Conservation (phyloP, 2,888 invertebrate species). For the Priapulus caudatus region DNA sequence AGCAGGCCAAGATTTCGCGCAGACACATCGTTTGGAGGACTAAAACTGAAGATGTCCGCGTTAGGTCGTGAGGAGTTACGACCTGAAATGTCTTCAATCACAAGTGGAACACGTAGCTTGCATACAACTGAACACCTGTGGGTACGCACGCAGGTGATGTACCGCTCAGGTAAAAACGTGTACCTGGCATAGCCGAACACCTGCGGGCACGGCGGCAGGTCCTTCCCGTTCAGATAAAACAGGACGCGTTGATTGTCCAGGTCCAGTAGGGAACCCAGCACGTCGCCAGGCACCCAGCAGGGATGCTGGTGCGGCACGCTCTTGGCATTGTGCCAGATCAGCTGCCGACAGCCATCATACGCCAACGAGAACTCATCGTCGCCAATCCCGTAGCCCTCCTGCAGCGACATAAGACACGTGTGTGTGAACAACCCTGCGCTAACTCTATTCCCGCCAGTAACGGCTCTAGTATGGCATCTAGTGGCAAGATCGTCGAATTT, state of each 20-base stretch:
- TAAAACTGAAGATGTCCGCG: too few species aligned
- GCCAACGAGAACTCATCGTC: conserved; percentile 78
- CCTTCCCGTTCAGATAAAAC: conserved; percentile 69
- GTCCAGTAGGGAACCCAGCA: conserved; percentile 72
- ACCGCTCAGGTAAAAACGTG: conserved; percentile 16
- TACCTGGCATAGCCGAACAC: conserved; percentile 66
- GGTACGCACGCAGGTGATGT: too few species aligned
- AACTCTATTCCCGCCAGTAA: too few species aligned
- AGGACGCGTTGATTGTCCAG: conserved; percentile 56
- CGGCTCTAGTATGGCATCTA: too few species aligned
- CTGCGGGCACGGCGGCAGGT: conserved; percentile 54
- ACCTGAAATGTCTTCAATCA: too few species aligned
- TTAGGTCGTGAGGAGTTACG: too few species aligned
- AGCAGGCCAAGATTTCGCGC: too few species aligned
- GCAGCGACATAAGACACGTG: conserved; percentile 15
- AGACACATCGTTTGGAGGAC: too few species aligned
- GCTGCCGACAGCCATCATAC: conserved; percentile 78
- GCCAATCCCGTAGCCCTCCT: conserved; percentile 91
- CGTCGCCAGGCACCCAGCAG: conserved; percentile 70
- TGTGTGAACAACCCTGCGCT: conserved; percentile 2
- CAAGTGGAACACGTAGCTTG: too few species aligned
- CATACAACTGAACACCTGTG: too few species aligned
- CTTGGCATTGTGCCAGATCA: conserved; percentile 78
- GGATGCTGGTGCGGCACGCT: conserved; percentile 47
- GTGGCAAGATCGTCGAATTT: too few species aligned